Base-by-base conservation (phyloP, 2,888 invertebrate genomes). In the Nasonovia ribisnigri region DNA sequence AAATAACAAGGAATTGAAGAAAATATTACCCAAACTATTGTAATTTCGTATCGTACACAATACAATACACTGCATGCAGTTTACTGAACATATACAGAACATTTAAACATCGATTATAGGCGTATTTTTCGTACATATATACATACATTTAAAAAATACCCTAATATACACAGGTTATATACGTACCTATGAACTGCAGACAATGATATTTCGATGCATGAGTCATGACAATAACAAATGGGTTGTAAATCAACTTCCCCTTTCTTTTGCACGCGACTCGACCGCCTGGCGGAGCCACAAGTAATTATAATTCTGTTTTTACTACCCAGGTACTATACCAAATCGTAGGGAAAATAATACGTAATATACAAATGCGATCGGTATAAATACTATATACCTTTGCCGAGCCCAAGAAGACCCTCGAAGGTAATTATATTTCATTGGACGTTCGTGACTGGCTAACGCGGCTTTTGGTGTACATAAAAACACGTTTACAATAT, bases 221-320 rank as follows among this genome's bases (percentile, higher is more conserved):
- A 93, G 90, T 93, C 93, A 93, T 51, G 67, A 48, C 36, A 48
- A 93, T 60, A 57, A 57, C 26, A 87, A 93, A 93, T 86, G 90
- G 90, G 90, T 51, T 67, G 90, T 93, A 93, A 93, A 93, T 93
- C 93, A 90, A 93, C 93, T 86, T 93, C 93, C 89, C 92, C 89
- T 93, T 87, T 86, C 90, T 84, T 93, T 90, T 67, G 67, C 93
- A 93, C 93, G 93, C 93, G 90, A 93, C 13, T 90, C 86, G 60
- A 36, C 90, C 93, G 90, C 84, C 93, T 93, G 93, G 93, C 51
- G 93, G 90, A 90, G 90, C 93, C 90, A 90, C 90, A 67, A 51
- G 93, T 86, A 93, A 93, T 93, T 90, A 93, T 67, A 51, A 88
- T 86, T 93, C 36, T 24, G 36, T 88, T 92, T 88, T 89, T 84